phyloP scores from a whole-genome alignment of 2,113 vertebrate genomes.

The Brienomyrus longianalis region DNA sequence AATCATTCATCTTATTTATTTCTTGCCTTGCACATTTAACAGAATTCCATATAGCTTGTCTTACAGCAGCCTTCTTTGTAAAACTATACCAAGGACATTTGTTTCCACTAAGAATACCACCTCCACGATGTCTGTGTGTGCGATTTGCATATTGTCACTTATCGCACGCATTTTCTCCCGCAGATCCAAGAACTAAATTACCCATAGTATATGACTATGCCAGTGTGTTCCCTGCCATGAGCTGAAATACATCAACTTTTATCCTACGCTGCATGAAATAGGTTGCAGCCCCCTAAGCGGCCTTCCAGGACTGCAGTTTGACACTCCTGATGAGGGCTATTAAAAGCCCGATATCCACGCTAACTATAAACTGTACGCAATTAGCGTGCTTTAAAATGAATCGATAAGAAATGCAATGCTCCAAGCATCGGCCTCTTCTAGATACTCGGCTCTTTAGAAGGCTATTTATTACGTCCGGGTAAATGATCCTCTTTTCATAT shows the following conservation, averaged over 20 bases:
- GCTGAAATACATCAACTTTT: not conserved
- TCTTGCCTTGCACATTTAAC: not conserved
- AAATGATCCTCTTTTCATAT: not conserved
- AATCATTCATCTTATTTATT: not conserved
- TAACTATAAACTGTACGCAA: not conserved
- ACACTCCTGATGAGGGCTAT: not conserved
- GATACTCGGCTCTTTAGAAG: not conserved
- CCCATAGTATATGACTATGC: not conserved
- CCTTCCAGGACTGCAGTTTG: not conserved
- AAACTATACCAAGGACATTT: not conserved
- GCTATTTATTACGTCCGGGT: not conserved
- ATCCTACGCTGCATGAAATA: not conserved
- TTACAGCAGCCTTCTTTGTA: not conserved
- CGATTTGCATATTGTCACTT: not conserved
- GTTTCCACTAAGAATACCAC: not conserved
- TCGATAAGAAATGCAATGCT: not conserved
- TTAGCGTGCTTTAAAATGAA: not conserved
- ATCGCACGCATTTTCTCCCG: not conserved
- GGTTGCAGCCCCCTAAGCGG: not conserved
- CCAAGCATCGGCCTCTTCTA: not conserved
- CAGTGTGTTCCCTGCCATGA: not conserved
- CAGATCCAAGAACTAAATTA: not conserved
- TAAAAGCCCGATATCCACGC: not conserved
- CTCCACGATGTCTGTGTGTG: not conserved
- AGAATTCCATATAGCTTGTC: not conserved